Base-by-base conservation (phyloP, 2,797 vertebrate species). In the Todus mexicanus region DNA sequence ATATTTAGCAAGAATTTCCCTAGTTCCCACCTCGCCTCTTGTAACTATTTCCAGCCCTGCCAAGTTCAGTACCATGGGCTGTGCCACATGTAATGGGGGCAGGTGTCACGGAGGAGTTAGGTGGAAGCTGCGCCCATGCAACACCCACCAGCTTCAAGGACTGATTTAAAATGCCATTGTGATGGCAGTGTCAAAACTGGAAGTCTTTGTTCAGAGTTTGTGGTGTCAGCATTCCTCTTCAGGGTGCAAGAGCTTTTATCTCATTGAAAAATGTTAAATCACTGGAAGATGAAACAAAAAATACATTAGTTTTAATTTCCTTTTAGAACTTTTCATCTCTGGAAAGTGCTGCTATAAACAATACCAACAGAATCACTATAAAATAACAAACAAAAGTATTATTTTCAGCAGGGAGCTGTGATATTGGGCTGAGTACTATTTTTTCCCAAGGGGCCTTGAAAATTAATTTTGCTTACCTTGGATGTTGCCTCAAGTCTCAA, bases 11-110 rank as follows among this genome's bases (percentile, higher is more conserved):
- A 60, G 40, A 68, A 68, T 16, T 53, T 82, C 15, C 47, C 19
- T 79, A 53, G 26, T 51, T 64, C 21, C 23, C 37, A 76, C 42
- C 26, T 69, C 51, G 66, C 27, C 61, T 40, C 13, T 35, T 80
- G 10, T 22, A 57, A 59, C 42, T 63, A 86, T 47, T 89, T 60
- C 53, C 70, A 68, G 35, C 10, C 15, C 27, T 65, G 53, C 1
- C 0, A 56, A 51, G 48, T 56, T 68, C 31, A 37, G 14, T 22
- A 8, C 27, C 22, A 17, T 57, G 35, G 38, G 14, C 35, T 31
- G 14, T 54, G 59, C 25, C 45, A 45, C 12, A 10, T 5, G 6
- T 15, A 10, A n/a, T 5, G 9, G 6, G 3, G 11, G 33, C 0
- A 0, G 35, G 14, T 50, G 16, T 45, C 48, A 53, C 2, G 0